Evolutionary conservation across 2,797 vertebrate species (phyloP), one percentile per base, ranked within the genome.

Genomic region (Pseudomugil tenellus): DNA sequence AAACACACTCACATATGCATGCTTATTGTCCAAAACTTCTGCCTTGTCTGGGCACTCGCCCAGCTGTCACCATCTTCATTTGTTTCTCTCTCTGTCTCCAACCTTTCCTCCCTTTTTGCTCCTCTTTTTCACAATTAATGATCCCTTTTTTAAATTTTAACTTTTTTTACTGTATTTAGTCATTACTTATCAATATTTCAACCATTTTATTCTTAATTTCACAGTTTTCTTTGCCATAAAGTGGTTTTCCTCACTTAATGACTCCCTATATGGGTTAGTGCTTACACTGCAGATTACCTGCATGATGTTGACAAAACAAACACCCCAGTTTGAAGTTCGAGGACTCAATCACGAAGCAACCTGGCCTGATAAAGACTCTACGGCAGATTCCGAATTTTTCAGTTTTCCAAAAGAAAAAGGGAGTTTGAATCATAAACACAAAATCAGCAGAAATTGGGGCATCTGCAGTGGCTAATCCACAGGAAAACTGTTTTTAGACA

Each of bases 41-140:
- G 76, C 80, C 84, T 84, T 79, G 77, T 86, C 81, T 69, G 56
- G 84, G 82, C 86, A 84, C 67, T 72, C 58, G 77, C 84, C 88
- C 80, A 87, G 64, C 77, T 83, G 77, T 89, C 88, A 81, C 52
- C 68, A 65, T 58, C 73, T 67, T 84, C 83, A 77, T 86, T 74
- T 61, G 66, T 82, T 66, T 60, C 74, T 74, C 57, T 76, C 43
- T 56, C 58, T 53, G 39, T 31, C 66, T 41, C 51, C 46, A 55
- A 17, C 63, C 25, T 51, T 58, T 53, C 54, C 35, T 54, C 46
- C 29, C 9, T 31, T 26, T 46, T 35, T 60, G 3, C 49, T 74
- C 66, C 31, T 76, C 61, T 26, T 69, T 66, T 34, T 55, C 59
- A 74, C 54, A 56, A 67, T 81, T 74, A 76, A 67, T 49, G 63